Conservation (phyloP, 2,113 vertebrate genomes). For the Ibidorhyncha struthersii region DNA sequence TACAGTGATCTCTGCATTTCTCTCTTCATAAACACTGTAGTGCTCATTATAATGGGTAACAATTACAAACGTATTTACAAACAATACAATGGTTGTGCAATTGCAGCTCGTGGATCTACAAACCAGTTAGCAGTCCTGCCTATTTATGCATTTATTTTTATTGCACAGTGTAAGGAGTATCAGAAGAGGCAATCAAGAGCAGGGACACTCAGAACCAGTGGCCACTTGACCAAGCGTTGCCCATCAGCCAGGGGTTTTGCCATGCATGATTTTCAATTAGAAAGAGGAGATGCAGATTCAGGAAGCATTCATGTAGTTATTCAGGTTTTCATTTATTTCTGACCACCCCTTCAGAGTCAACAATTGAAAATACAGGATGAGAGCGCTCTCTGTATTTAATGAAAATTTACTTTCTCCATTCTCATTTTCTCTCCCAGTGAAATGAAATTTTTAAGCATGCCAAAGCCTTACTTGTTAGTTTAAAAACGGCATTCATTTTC, state of each 20-base stretch:
- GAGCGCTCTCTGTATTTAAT: background rate
- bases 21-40: background rate
- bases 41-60: background rate
- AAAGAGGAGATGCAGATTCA: background rate
- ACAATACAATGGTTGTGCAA: background rate
- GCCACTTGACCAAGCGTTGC: background rate
- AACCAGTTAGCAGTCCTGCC: background rate
- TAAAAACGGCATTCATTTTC: background rate
- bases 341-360: background rate
- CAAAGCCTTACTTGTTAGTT: background rate
- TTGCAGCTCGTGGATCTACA: background rate
- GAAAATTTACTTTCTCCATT: background rate
- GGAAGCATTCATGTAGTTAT: background rate
- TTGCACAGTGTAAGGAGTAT: background rate
- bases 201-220: background rate
- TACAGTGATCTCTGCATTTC: background rate
- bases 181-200: background rate
- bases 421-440: background rate
- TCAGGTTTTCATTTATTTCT: constrained; percentile 3
- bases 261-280: background rate
- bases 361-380: background rate
- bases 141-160: background rate
- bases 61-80: background rate
- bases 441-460: background rate
- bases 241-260: background rate